Conservation (phyloP, 2,113 vertebrate species). For the Cyprinodon brontotheroides region DNA sequence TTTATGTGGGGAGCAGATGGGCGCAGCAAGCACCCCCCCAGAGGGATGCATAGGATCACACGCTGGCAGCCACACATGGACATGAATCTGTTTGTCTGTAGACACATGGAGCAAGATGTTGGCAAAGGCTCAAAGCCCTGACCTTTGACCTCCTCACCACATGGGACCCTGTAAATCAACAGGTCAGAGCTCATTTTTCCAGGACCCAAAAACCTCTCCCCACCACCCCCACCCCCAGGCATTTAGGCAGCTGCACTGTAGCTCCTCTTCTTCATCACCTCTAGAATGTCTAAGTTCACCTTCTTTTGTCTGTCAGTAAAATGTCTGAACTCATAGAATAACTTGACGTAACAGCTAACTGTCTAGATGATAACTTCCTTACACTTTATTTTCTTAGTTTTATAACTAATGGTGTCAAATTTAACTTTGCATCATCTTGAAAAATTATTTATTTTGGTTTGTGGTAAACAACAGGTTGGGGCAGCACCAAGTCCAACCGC, state of each 20-base stretch:
- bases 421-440: too few relatives aligned
- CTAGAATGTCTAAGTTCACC: constrained; percentile 24
- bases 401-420: too few relatives aligned
- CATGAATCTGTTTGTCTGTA: constrained; percentile 15
- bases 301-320: background rate
- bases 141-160: constrained; percentile 24
- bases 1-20: constrained; percentile 1
- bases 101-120: constrained; percentile 7
- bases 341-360: too few relatives aligned
- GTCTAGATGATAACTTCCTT: too few relatives aligned
- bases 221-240: background rate
- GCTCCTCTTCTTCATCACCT: constrained; percentile 5
- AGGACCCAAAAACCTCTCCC: constrained; percentile 21
- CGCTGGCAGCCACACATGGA: constrained; percentile 13
- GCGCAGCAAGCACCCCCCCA: background rate
- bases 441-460: too few relatives aligned
- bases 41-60: background rate
- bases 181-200: constrained; percentile 49
- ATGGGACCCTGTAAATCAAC: constrained; percentile 45
- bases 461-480: too few relatives aligned
- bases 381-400: too few relatives aligned
- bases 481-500: too few relatives aligned
- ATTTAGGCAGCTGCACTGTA: background rate
- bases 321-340: background rate
- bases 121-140: constrained; percentile 12